Evolutionary conservation across 2,888 invertebrate genomes (phyloP).

Genomic region (Colostygia pectinataria): DNA sequence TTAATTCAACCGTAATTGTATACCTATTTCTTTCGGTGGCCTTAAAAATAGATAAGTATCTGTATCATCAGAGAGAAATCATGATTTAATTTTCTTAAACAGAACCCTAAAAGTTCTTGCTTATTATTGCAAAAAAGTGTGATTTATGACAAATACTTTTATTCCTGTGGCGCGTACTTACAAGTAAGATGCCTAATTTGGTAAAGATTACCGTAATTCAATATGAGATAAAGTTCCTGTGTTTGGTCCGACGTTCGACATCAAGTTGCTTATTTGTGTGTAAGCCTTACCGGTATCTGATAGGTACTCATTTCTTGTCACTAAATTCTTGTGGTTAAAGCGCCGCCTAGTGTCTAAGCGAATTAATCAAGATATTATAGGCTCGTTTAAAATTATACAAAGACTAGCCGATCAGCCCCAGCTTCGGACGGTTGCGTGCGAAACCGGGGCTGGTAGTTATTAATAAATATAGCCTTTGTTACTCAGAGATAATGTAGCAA

Average conservation of each 20-base stretch:
- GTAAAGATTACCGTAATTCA: conserved; percentile 35
- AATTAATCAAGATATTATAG: conserved; percentile 24
- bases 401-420: too few species aligned
- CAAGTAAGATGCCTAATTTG: conserved; percentile 38
- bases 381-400: too few species aligned
- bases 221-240: conserved; percentile 26
- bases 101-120: too few species aligned
- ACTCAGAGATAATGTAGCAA: too few species aligned
- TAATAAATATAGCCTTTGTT: too few species aligned
- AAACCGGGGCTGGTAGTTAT: too few species aligned
- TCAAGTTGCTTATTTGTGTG: conserved; percentile 32
- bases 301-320: conserved; percentile 39
- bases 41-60: too few species aligned
- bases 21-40: too few species aligned
- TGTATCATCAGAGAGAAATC: too few species aligned
- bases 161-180: conserved; percentile 21
- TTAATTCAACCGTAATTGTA: too few species aligned
- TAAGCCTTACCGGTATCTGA: conserved; percentile 38
- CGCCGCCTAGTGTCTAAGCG: conserved; percentile 27
- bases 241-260: conserved; percentile 39
- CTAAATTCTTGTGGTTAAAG: conserved; percentile 45
- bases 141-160: conserved; percentile 51
- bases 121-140: conserved; percentile 13
- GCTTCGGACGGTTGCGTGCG: too few species aligned
- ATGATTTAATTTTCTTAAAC: too few species aligned